Evolutionary conservation across 1,140 invertebrate species (phyloP).

Genomic region (Amyelois transitella): DNA sequence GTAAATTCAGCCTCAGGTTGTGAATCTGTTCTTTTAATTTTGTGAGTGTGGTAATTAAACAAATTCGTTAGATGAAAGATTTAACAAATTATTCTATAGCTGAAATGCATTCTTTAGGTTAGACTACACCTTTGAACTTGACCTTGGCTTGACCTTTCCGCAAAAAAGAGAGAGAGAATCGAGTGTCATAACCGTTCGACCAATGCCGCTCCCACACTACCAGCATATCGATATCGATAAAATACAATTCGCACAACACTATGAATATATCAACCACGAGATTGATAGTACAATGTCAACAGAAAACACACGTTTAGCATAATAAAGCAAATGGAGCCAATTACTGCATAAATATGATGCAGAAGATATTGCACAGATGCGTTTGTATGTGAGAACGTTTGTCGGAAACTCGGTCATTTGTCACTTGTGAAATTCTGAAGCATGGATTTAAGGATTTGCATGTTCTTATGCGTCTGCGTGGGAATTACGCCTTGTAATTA

Average conservation of each 20-base stretch:
- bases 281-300: conserved; percentile 71
- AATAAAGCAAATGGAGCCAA: conserved; percentile 61
- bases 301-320: conserved; percentile 62
- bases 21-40: too few relatives aligned
- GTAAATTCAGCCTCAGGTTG: too few relatives aligned
- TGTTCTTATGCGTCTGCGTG: conserved; percentile 18
- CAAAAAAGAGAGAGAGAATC: too few relatives aligned
- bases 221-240: conserved; percentile 20
- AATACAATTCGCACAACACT: conserved; percentile 21
- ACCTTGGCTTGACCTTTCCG: too few relatives aligned
- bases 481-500: not conserved
- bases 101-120: too few relatives aligned
- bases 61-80: too few relatives aligned
- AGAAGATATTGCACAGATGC: conserved; percentile 49
- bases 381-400: conserved; percentile 50
- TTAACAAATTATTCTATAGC: too few relatives aligned
- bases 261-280: conserved; percentile 57
- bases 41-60: too few relatives aligned
- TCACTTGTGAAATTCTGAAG: conserved; percentile 46
- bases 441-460: conserved; percentile 24
- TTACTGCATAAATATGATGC: conserved; percentile 68
- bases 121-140: too few relatives aligned
- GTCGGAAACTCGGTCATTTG: conserved; percentile 43
- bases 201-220: too few relatives aligned
- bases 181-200: too few relatives aligned